Evolutionary conservation across 1,140 invertebrate species (phyloP), one percentile per base, ranked within the genome.

Genomic region (Octopus sinensis): DNA sequence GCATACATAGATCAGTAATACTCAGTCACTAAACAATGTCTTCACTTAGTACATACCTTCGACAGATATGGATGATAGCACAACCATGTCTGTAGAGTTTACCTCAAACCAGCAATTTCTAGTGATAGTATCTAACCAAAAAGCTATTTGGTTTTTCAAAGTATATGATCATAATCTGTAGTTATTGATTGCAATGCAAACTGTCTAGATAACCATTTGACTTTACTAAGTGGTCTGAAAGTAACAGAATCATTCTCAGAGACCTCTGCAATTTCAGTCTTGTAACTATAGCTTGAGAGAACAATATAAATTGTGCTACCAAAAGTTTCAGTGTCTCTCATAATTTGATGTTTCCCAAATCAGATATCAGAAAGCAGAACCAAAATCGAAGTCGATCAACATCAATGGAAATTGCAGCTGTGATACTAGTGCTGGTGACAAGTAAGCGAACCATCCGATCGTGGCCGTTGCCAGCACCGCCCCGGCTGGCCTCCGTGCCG

Each of bases 141-240:
- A 68, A 68, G 62, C n/a, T 3, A 68, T 68, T 68, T 68, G 62
- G 3, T 68, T 68, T n/a, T 68, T 68, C 62, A 68, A 2, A 68
- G 62, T 68, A 68, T 1, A 3, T 68, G n/a, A 68, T 68, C 62
- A 68, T 13, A 68, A 13, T 68, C 3, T 68, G 12, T 68, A 13
- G n/a, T 68, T 68, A 68, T 68, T 68, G 62, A 12, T n/a, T 68
- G 62, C 62, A 68, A 68, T 68, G 62, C 62, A 68, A 68, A 68
- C 12, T 68, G 62, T 68, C 62, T 68, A 68, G 62, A 68, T 68
- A 68, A 3, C 62, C 62, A 68, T n/a, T n/a, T 68, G 12, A 68
- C 62, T 68, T 68, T n/a, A 68, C 3, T 68, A 12, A 68, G 62
- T 68, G 1, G 3, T 68, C 62, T 68, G 62, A 68, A 68, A 68